Evolutionary conservation across 2,797 vertebrate genomes (phyloP).

Genomic region (Oreochromis grahami): DNA sequence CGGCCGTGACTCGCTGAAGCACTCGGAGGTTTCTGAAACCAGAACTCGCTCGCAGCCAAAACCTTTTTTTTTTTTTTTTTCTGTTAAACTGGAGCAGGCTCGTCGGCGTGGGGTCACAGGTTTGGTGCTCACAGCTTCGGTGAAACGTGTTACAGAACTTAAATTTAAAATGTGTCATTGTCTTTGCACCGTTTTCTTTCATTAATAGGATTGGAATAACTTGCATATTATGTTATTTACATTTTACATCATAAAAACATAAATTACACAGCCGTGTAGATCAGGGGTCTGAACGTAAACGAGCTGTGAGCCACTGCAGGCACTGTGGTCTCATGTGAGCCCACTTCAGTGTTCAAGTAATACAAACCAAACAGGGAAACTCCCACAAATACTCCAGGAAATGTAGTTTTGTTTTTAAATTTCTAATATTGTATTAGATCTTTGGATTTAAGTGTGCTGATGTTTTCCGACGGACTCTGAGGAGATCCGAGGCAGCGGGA

Average conservation of each 20-base stretch:
- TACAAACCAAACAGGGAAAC: background rate
- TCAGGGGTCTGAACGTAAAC: background rate
- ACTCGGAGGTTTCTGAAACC: background rate
- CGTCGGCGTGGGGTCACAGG: fast-evolving
- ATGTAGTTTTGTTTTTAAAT: fast-evolving
- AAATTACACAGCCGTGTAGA: too few relatives aligned
- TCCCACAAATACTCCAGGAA: background rate
- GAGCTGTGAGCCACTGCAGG: background rate
- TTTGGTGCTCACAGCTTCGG: fast-evolving
- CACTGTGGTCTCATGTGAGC: background rate
- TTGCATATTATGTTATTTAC: background rate
- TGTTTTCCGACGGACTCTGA: background rate
- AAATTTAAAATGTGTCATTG: background rate
- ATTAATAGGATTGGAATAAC: fast-evolving
- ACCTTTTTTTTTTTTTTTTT: too few relatives aligned
- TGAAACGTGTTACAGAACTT: background rate
- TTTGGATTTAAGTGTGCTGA: background rate
- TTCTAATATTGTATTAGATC: background rate
- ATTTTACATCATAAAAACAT: background rate
- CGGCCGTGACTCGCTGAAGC: fast-evolving
- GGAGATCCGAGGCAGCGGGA: background rate
- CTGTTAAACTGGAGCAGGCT: background rate
- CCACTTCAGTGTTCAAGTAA: fast-evolving
- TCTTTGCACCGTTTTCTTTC: fast-evolving
- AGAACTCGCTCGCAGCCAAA: background rate